phyloP scores from a whole-genome alignment of 2,888 invertebrate genomes.

The Stomorhina lunata region DNA sequence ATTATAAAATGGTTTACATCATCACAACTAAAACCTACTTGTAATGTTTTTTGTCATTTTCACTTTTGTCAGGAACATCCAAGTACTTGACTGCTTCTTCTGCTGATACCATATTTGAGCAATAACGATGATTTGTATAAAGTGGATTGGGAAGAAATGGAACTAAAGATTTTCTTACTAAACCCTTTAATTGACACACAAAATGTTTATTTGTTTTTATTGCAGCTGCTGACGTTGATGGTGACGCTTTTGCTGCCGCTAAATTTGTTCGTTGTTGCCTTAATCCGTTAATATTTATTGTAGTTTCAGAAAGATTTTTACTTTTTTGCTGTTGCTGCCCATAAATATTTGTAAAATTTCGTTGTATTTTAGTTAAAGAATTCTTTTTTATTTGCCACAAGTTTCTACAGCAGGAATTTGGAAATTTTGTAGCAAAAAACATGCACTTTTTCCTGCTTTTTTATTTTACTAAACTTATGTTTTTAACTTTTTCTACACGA shows the following conservation, averaged over 20 bases:
- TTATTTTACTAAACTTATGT: too few species aligned
- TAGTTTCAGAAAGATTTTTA: background rate
- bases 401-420: background rate
- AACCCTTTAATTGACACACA: slow-evolving; percentile 8
- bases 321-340: background rate
- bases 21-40: slow-evolving; percentile 81
- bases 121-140: background rate
- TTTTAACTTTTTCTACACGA: too few species aligned
- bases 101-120: slow-evolving; percentile 41
- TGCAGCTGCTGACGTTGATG: background rate
- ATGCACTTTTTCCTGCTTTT: slow-evolving; percentile 8
- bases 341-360: background rate
- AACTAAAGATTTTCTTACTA: background rate
- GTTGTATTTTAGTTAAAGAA: background rate
- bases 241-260: background rate
- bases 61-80: slow-evolving; percentile 85
- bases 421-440: background rate
- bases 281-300: background rate
- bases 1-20: too few species aligned
- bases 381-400: background rate
- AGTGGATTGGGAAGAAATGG: background rate
- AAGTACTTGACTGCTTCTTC: slow-evolving; percentile 75
- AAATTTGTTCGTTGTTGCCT: background rate
- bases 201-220: background rate
- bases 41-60: slow-evolving; percentile 88